Evolutionary conservation across 1,140 invertebrate species (phyloP), one percentile per base, ranked within the genome.

Genomic region (Ganaspis sp.): DNA sequence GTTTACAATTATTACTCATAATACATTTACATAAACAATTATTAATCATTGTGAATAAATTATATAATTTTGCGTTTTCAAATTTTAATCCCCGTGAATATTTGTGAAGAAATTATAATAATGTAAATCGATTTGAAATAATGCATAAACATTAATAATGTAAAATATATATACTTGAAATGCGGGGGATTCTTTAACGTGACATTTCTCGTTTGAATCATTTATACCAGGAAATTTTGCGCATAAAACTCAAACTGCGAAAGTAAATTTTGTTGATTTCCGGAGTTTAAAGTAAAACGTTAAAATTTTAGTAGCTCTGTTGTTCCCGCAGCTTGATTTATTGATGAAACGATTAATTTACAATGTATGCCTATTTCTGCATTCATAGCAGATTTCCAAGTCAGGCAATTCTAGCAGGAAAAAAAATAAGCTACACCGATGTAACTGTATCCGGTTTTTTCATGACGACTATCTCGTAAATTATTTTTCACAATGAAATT

Each of bases 321-420:
- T 64, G 11, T 64, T 64, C 21, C 9, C 26, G 21, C 15, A 15
- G 54, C 54, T 64, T 58, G 23, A 64, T 64, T 64, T 64, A 64
- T 64, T 64, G 54, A 64, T 23, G 54, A 64, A 64, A 15, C 26
- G 54, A 64, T 64, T 64, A 64, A 64, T 64, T 15, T 45, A 45
- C 54, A 26, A 26, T 64, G 54, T 64, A 29, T 23, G 11, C 21
- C 21, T 64, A 64, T 23, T 64, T 64, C 12, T 15, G 26, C 23
- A 64, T 64, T 64, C 54, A 64, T 64, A 64, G 54, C 54, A n/a
- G 9, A 29, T 64, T 64, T 64, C 12, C 21, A 64, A 64, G 26
- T 64, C 21, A 11, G 54, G 21, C 26, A 64, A 64, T 26, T 64
- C 54, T 64, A 26, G 15, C 54, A 64, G 54, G 21, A 19, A 23